These are phyloP conservation scores for Cyprinus carpio DNA, from an alignment of 2,113 vertebrate genomes.

Conservation along the genomic window DNA sequence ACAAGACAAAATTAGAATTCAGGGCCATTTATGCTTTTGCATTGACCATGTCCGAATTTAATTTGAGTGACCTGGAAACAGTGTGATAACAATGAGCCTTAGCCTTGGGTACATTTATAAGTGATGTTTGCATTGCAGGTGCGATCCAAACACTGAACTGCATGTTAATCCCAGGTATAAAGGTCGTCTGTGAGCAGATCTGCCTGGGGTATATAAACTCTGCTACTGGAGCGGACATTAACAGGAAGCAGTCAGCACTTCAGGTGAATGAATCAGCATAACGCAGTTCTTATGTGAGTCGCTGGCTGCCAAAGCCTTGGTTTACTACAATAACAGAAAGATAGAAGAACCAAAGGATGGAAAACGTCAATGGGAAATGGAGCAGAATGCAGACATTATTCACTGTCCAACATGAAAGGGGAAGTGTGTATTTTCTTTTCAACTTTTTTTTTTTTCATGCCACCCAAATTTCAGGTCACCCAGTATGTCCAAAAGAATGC, in stretches of 20 bases:
- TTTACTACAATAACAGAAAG: constrained; percentile 20
- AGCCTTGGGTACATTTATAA: too few species aligned
- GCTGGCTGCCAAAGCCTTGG: not conserved
- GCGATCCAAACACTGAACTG: too few species aligned
- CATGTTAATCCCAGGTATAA: not conserved
- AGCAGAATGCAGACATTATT: constrained; percentile 57
- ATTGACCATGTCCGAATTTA: too few species aligned
- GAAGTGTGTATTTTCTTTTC: constrained; percentile 18
- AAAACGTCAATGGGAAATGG: constrained; percentile 3
- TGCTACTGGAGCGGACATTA: not conserved
- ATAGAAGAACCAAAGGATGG: not conserved
- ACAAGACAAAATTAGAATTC: too few species aligned
- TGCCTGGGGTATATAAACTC: not conserved
- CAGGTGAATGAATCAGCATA: not conserved
- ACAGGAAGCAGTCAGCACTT: constrained; percentile 28
- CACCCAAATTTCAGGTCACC: not conserved
- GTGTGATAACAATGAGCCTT: too few species aligned
- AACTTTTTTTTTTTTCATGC: constrained; percentile 8
- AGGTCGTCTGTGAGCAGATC: too few species aligned
- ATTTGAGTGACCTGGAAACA: too few species aligned
- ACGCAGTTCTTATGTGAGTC: constrained; percentile 1
- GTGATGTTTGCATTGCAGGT: too few species aligned
- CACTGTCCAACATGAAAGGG: not conserved
- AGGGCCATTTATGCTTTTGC: too few species aligned
- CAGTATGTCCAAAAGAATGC: not conserved